Conservation (phyloP, 2,888 invertebrate species). For the Hypomecis punctinalis region DNA sequence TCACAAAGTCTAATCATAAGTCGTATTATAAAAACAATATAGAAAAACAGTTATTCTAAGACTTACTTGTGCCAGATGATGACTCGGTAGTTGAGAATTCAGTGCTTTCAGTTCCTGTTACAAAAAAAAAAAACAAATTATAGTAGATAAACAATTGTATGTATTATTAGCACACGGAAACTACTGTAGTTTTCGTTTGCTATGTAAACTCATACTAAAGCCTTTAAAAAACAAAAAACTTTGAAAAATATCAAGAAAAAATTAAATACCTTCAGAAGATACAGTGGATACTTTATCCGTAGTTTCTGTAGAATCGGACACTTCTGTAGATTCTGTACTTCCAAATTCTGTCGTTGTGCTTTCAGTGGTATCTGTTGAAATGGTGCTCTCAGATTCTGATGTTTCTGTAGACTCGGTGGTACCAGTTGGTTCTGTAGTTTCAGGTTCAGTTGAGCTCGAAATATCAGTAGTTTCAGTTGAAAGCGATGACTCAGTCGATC, state of each 20-base stretch:
- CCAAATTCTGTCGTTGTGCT: neutral
- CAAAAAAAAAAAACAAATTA: neutral
- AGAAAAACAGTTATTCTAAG: neutral
- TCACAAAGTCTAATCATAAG: too few species aligned
- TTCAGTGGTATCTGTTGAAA: neutral
- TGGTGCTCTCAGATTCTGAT: constrained; percentile 15
- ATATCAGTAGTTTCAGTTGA: constrained; percentile 12
- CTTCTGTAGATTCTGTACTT: constrained; percentile 21
- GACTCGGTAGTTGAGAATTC: constrained; percentile 34
- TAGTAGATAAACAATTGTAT: neutral
- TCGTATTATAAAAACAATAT: too few species aligned
- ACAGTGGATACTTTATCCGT: constrained; percentile 11
- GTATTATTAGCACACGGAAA: too few species aligned
- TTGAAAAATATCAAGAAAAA: neutral
- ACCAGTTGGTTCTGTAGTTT: constrained; percentile 11
- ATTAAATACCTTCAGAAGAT: constrained; percentile 26
- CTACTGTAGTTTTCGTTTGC: too few species aligned
- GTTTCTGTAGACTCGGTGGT: constrained; percentile 38
- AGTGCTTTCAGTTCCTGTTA: constrained; percentile 28
- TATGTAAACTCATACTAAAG: too few species aligned
- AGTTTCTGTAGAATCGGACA: constrained; percentile 4
- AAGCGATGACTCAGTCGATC: constrained; percentile 11
- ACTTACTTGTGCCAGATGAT: constrained; percentile 31
- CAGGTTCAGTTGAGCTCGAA: constrained; percentile 26
- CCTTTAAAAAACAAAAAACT: too few species aligned